Evolutionary conservation across 1,140 invertebrate genomes (phyloP).

Genomic region (Notospermus geniculatus): DNA sequence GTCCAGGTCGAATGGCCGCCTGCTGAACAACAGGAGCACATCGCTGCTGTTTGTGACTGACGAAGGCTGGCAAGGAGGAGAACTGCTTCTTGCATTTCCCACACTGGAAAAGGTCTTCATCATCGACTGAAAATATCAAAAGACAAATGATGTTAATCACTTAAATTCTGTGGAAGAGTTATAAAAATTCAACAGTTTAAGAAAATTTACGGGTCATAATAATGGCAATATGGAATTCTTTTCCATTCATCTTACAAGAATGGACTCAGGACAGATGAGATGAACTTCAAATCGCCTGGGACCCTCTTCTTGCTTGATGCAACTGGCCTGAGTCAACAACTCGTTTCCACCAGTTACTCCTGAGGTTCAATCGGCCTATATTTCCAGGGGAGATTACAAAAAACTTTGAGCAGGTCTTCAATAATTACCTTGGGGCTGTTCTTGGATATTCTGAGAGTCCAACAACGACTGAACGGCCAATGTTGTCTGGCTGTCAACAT

Average conservation of each 20-base stretch:
- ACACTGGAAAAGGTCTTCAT: constrained; percentile 69
- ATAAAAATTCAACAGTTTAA: not conserved
- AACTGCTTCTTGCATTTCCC: constrained; percentile 70
- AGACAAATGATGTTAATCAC: constrained; percentile 12
- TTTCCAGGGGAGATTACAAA: not conserved
- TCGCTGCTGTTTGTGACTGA: constrained; percentile 63
- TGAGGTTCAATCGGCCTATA: too few species aligned
- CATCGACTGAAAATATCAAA: constrained; percentile 53
- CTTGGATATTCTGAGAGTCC: constrained; percentile 39
- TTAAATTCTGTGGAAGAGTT: not conserved
- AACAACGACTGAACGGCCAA: constrained; percentile 47
- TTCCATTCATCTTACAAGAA: too few species aligned
- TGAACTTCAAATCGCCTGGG: too few species aligned
- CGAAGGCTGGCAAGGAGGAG: constrained; percentile 61
- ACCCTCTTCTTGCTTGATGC: too few species aligned
- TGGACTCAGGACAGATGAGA: too few species aligned
- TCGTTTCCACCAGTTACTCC: too few species aligned
- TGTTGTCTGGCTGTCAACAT: constrained; percentile 45
- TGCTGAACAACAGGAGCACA: constrained; percentile 26
- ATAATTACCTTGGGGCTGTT: constrained; percentile 23
- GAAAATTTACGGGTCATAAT: not conserved
- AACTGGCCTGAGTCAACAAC: too few species aligned
- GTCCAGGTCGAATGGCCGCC: constrained; percentile 9
- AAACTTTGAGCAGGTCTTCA: too few species aligned
- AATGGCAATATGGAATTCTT: not conserved